Conservation (phyloP, 2,797 vertebrate genomes). For the Morus bassanus region DNA sequence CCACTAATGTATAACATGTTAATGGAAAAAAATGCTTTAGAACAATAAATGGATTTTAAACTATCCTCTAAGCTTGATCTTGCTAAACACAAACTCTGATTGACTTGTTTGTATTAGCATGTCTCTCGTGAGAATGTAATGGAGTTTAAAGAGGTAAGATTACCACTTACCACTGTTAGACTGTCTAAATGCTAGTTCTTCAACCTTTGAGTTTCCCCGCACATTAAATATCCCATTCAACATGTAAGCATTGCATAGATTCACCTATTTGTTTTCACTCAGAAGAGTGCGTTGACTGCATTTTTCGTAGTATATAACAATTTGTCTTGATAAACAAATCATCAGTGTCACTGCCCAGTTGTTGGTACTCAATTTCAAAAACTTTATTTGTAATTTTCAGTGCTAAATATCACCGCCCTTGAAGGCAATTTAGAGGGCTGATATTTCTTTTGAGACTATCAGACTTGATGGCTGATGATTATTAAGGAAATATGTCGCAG, state of each 20-base stretch:
- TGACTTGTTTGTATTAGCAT: conserved; percentile 92
- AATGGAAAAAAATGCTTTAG: conserved; percentile 88
- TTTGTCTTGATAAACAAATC: conserved; percentile 86
- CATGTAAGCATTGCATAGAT: conserved; percentile 86
- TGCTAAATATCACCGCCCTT: conserved; percentile 90
- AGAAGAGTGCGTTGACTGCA: conserved; percentile 82
- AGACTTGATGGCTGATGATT: conserved; percentile 95
- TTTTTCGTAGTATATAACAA: conserved; percentile 82
- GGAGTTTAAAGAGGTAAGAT: conserved; percentile 99
- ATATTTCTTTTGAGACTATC: conserved; percentile 98
- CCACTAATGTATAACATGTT: conserved; percentile 90
- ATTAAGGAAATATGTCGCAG: conserved; percentile 94
- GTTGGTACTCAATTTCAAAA: conserved; percentile 89
- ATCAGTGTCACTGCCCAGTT: conserved; percentile 89
- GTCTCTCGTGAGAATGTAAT: conserved; percentile 94
- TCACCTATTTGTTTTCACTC: conserved; percentile 89
- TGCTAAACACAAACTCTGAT: conserved; percentile 96
- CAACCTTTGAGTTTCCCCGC: conserved; percentile 84
- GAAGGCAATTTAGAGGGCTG: conserved; percentile 91
- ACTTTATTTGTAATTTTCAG: conserved; percentile 91
- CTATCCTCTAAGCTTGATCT: conserved; percentile 92
- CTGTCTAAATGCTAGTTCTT: conserved; percentile 86
- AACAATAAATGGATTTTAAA: conserved; percentile 95
- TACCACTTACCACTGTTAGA: conserved; percentile 89
- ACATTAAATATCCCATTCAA: conserved; percentile 86